Percentiles rank a stretch among this genome's conserved stretches.
Conservation (phyloP, 2,113 vertebrate genomes). For the Perca fluviatilis region DNA sequence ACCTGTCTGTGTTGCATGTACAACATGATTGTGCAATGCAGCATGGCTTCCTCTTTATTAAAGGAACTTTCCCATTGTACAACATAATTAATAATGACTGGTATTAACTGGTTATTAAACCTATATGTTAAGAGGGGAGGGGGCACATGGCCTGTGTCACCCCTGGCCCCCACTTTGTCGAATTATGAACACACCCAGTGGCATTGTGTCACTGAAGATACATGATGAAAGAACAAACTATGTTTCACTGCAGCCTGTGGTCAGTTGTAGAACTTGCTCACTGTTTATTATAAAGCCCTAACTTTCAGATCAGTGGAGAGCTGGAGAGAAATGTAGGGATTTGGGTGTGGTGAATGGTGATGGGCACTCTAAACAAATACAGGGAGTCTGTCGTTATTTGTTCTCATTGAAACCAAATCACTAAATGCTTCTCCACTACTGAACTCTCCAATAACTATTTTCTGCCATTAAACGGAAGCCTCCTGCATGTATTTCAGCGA, state of each 20-base stretch:
- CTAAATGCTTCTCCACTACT: not conserved
- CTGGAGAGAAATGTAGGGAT: not conserved
- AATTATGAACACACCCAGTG: too few species aligned
- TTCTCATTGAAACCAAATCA: not conserved
- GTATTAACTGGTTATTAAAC: too few species aligned
- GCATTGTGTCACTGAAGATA: not conserved
- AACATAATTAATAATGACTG: not conserved
- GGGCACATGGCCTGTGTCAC: not conserved
- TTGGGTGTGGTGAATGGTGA: conserved; percentile 36
- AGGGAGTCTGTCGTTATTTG: not conserved
- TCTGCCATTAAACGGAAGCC: not conserved
- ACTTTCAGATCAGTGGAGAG: not conserved
- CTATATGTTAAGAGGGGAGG: not conserved
- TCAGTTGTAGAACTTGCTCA: too few species aligned
- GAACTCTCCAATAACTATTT: not conserved
- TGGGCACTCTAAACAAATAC: not conserved
- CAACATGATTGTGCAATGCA: not conserved
- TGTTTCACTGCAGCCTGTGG: not conserved
- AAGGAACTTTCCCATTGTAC: not conserved
- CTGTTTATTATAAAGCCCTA: too few species aligned
- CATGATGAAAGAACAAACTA: not conserved
- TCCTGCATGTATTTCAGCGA: not conserved
- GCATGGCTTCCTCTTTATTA: conserved; percentile 4
- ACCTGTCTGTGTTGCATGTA: conserved; percentile 3
- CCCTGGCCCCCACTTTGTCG: too few species aligned